Percentiles rank a stretch among this genome's conserved stretches.
Conservation (phyloP, 1,140 invertebrate species). For the Heliconius congener region DNA sequence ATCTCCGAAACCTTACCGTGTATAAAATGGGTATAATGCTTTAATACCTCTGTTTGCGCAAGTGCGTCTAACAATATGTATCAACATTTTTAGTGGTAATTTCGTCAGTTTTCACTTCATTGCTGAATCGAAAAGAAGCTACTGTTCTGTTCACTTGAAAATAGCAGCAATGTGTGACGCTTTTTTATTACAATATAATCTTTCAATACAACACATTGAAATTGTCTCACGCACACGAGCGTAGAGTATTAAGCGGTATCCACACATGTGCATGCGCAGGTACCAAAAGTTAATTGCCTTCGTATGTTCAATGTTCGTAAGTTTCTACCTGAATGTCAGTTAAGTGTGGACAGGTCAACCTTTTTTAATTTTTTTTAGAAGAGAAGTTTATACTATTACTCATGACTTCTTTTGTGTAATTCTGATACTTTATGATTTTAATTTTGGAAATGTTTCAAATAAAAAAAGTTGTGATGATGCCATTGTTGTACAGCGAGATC, state of each 20-base stretch:
- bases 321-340: conserved; percentile 63
- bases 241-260: conserved; percentile 36
- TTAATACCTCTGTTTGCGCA: conserved; percentile 64
- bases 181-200: not conserved
- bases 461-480: not conserved
- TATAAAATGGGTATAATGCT: conserved; percentile 37
- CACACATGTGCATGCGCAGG: conserved; percentile 47
- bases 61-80: conserved; percentile 39
- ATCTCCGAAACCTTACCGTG: conserved; percentile 57
- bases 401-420: conserved; percentile 20
- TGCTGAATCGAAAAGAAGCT: not conserved
- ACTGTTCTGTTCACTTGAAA: not conserved
- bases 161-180: conserved; percentile 31
- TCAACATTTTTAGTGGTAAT: not conserved
- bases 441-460: not conserved
- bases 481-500: not conserved
- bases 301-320: conserved; percentile 74
- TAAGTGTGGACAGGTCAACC: conserved; percentile 50
- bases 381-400: conserved; percentile 25
- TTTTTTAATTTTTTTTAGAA: conserved; percentile 25
- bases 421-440: conserved; percentile 13
- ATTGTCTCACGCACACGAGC: conserved; percentile 30
- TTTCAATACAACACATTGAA: conserved; percentile 11
- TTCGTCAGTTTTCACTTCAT: not conserved
- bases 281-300: conserved; percentile 71